phyloP scores from a whole-genome alignment of 1,140 invertebrate genomes.

The Drosophila albomicans region DNA sequence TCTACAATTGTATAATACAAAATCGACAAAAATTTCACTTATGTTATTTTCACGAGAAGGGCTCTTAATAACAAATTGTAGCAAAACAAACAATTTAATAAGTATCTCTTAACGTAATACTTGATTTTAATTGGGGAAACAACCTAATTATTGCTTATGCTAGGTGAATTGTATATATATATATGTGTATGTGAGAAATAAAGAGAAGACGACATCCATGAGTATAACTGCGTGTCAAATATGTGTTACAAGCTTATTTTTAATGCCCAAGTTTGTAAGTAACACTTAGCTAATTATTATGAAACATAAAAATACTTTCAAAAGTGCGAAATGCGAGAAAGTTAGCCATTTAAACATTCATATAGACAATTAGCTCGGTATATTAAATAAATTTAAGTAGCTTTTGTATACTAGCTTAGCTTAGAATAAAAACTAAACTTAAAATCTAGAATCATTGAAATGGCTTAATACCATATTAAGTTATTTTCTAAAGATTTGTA shows the following conservation, averaged over 20 bases:
- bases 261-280: conserved; percentile 74
- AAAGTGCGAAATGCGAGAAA: conserved; percentile 33
- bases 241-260: conserved; percentile 60
- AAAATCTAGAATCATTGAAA: conserved; percentile 33
- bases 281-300: conserved; percentile 71
- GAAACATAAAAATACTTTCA: conserved; percentile 51
- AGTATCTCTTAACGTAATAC: background rate
- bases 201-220: background rate
- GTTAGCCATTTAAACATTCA: conserved; percentile 63
- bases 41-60: too few relatives aligned
- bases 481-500: conserved; percentile 39
- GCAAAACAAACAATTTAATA: background rate
- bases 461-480: conserved; percentile 60
- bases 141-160: conserved; percentile 73
- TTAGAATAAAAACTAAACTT: conserved; percentile 42
- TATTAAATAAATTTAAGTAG: conserved; percentile 71
- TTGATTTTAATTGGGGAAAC: conserved; percentile 11
- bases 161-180: conserved; percentile 46
- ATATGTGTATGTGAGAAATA: conserved; percentile 21
- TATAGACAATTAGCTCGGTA: conserved; percentile 42
- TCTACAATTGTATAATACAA: too few relatives aligned
- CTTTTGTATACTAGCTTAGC: conserved; percentile 80
- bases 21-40: too few relatives aligned
- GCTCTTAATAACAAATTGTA: background rate
- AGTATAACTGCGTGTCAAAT: conserved; percentile 12